A percentile compares a stretch with the other conserved stretches of the same genome.
phyloP scores from a whole-genome alignment of 1,140 invertebrate genomes.

The Plutomurus gul region DNA sequence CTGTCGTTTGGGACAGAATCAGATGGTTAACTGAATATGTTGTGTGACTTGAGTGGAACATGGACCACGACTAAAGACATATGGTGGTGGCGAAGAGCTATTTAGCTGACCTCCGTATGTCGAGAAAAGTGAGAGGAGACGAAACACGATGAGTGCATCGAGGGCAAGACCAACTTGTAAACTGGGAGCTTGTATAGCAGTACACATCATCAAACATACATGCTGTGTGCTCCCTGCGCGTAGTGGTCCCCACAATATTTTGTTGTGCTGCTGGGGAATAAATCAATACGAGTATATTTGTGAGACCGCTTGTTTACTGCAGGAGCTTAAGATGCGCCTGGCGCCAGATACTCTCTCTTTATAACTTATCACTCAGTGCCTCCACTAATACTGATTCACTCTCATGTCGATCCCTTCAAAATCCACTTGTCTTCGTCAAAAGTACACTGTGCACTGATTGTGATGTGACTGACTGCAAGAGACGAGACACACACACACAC shows the following conservation, averaged over 20 bases:
- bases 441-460: background rate
- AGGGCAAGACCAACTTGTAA: slow-evolving; percentile 49
- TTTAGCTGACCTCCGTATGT: slow-evolving; percentile 4
- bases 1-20: no score
- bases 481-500: no score
- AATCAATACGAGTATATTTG: slow-evolving; percentile 52
- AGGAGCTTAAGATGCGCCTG: slow-evolving; percentile 40
- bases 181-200: slow-evolving; percentile 44
- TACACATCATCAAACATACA: slow-evolving; percentile 50
- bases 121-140: background rate
- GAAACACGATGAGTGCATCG: slow-evolving; percentile 42
- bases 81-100: background rate
- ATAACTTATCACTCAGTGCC: slow-evolving; percentile 6
- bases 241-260: slow-evolving; percentile 40
- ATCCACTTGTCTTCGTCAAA: slow-evolving; percentile 28
- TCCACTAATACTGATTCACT: background rate
- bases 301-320: slow-evolving; percentile 49
- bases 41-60: background rate
- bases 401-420: slow-evolving; percentile 19
- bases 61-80: background rate
- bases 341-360: slow-evolving; percentile 28
- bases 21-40: no score
- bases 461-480: background rate
- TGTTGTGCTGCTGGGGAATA: slow-evolving; percentile 50
- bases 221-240: slow-evolving; percentile 35